phyloP scores from a whole-genome alignment of 2,888 invertebrate genomes.

The Steromphala cineraria region DNA sequence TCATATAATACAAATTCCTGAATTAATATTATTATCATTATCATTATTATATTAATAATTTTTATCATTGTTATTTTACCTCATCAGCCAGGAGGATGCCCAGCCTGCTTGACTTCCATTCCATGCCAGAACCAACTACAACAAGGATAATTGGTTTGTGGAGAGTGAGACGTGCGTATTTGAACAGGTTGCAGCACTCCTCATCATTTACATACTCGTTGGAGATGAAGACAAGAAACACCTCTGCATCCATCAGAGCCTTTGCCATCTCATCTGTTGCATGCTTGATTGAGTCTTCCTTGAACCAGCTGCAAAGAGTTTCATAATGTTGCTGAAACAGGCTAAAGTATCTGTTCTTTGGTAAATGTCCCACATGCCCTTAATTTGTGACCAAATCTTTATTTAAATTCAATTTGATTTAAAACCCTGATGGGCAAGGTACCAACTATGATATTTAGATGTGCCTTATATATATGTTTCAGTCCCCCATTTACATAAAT shows the following conservation, averaged over 20 bases:
- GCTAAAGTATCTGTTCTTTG: too few relatives aligned
- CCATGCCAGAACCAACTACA: constrained; percentile 55
- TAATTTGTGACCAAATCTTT: too few relatives aligned
- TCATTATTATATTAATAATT: too few relatives aligned
- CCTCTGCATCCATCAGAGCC: constrained; percentile 60
- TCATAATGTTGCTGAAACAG: background rate
- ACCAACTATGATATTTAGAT: too few relatives aligned
- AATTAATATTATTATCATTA: too few relatives aligned
- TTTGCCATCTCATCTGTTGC: constrained; percentile 60
- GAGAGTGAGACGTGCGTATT: constrained; percentile 65
- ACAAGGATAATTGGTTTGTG: constrained; percentile 63
- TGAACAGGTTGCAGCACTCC: constrained; percentile 64
- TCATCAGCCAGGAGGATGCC: constrained; percentile 66
- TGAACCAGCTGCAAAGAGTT: constrained; percentile 48
- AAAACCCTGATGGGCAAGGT: too few relatives aligned
- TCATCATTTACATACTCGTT: constrained; percentile 60
- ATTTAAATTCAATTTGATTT: too few relatives aligned
- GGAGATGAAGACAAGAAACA: constrained; percentile 66
- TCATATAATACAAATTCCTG: too few relatives aligned
- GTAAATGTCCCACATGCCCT: too few relatives aligned
- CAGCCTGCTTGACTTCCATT: constrained; percentile 66
- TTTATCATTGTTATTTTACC: too few relatives aligned
- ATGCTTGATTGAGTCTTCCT: constrained; percentile 26
- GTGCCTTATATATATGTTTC: too few relatives aligned
- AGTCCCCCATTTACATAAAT: too few relatives aligned